Percentiles rank a stretch among this genome's conserved stretches.
These are phyloP conservation scores for Meiosimyza platycephala DNA, from an alignment of 2,888 invertebrate genomes.

Conservation along the genomic window DNA sequence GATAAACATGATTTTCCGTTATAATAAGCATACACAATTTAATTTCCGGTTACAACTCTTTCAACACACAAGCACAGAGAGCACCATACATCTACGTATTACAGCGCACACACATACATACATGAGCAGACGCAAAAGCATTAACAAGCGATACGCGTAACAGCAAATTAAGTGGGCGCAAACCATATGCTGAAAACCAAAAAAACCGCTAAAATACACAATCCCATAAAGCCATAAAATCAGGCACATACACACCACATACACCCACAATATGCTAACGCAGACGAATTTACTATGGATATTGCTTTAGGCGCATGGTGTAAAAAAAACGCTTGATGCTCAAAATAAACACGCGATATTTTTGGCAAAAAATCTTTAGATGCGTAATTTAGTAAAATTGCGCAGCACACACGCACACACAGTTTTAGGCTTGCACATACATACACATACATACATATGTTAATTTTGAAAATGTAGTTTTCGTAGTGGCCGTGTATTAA, in stretches of 20 bases:
- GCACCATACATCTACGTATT: neutral
- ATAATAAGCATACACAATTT: slow-evolving; percentile 52
- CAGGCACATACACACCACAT: neutral
- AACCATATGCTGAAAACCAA: no score
- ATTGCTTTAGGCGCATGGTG: neutral
- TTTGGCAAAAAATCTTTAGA: neutral
- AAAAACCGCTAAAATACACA: neutral
- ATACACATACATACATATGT: neutral
- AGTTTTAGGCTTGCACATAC: neutral
- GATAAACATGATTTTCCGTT: slow-evolving; percentile 45
- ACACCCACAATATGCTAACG: neutral
- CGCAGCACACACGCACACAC: neutral
- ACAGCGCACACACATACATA: no score
- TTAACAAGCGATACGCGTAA: no score
- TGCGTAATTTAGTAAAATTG: slow-evolving; percentile 5
- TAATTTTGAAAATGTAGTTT: neutral
- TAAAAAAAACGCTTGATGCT: neutral
- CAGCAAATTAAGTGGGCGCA: no score
- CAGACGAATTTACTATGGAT: neutral
- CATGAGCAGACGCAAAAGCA: no score
- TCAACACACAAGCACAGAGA: neutral
- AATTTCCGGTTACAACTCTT: slow-evolving; percentile 51
- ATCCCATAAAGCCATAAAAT: neutral
- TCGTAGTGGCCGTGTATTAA: neutral
- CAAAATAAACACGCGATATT: neutral